Percentiles rank a stretch among this genome's conserved stretches.
These are phyloP conservation scores for Gobius niger DNA, from an alignment of 2,113 vertebrate genomes.

Conservation along the genomic window DNA sequence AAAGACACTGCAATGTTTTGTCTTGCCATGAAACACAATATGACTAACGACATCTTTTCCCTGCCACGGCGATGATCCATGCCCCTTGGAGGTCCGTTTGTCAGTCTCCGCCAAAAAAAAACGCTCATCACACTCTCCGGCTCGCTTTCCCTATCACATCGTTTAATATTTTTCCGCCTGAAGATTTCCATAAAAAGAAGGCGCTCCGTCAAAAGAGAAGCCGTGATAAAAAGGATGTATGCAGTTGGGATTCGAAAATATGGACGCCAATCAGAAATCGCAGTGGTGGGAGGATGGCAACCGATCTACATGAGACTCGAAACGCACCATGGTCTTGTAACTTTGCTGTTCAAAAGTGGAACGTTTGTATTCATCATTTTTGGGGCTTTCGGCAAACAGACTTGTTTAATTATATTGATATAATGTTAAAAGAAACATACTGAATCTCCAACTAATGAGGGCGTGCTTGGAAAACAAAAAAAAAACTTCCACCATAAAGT, in stretches of 20 bases:
- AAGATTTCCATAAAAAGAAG: not conserved
- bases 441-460: too few relatives aligned
- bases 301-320: not conserved
- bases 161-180: constrained; percentile 7
- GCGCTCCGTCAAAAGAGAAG: not conserved
- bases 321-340: not conserved
- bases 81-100: constrained; percentile 8
- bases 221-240: not conserved
- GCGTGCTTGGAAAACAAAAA: too few relatives aligned
- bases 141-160: not conserved
- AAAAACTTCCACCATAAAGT: too few relatives aligned
- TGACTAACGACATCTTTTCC: constrained; percentile 9
- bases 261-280: not conserved
- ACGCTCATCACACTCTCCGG: not conserved
- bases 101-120: constrained; percentile 6
- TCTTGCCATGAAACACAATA: constrained; percentile 8
- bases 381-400: too few relatives aligned
- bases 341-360: not conserved
- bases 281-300: not conserved
- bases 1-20: constrained; percentile 1
- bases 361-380: too few relatives aligned
- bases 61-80: constrained; percentile 3
- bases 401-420: too few relatives aligned
- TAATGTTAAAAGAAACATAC: too few relatives aligned
- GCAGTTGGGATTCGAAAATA: not conserved